Percentiles rank a stretch among this genome's conserved stretches.
Evolutionary conservation across 2,113 vertebrate species (phyloP).

Genomic region (Eclectus roratus): DNA sequence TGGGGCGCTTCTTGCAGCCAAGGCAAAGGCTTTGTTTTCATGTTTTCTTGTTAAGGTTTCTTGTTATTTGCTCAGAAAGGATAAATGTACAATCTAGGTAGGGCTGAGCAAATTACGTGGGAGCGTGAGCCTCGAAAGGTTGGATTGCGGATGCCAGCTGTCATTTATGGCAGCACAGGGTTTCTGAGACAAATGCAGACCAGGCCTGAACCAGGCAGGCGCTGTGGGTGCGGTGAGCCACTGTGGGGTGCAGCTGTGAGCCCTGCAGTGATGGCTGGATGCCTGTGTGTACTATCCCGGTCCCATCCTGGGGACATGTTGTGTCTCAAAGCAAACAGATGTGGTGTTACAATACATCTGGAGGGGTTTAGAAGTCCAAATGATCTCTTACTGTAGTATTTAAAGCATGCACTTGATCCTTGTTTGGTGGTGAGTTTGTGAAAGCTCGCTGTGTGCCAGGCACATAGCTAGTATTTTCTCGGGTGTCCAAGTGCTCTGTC

Average conservation of each 20-base stretch:
- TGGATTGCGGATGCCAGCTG: neutral
- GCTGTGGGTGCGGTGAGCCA: neutral
- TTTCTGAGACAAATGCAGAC: neutral
- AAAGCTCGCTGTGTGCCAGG: neutral
- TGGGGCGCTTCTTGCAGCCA: neutral
- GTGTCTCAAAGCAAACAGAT: neutral
- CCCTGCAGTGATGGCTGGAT: accelerated
- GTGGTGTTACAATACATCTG: accelerated
- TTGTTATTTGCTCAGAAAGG: neutral
- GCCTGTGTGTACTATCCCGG: neutral
- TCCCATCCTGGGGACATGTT: neutral
- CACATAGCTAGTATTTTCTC: neutral
- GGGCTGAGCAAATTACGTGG: neutral
- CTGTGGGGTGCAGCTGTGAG: neutral
- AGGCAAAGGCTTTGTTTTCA: neutral
- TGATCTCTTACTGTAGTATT: neutral
- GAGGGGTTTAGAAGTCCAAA: neutral
- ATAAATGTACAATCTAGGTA: neutral
- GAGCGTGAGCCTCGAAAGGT: neutral
- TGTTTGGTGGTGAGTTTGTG: neutral
- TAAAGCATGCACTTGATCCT: neutral
- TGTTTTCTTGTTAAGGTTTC: neutral
- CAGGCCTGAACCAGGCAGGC: neutral
- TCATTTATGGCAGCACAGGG: neutral
- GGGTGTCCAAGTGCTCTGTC: neutral